These are phyloP conservation scores for Trididemnum miniatum DNA, from an alignment of 23 tunicate species.

Conservation along the genomic window DNA sequence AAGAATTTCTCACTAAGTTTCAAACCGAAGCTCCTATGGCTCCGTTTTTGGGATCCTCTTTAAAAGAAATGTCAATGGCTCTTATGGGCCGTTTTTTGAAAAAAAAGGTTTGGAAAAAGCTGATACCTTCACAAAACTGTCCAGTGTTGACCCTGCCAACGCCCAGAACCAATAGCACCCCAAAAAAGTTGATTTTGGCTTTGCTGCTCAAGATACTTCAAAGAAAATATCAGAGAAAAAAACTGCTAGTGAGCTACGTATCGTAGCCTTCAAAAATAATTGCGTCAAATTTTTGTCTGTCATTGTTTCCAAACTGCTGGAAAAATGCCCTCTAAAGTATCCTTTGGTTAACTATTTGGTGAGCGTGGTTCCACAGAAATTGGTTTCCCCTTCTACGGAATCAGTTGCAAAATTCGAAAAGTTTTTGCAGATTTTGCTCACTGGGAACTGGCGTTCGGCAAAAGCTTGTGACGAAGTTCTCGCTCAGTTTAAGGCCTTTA, in stretches of 20 bases:
- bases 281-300: background rate
- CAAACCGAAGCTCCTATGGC: background rate
- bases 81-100: background rate
- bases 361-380: constrained; percentile 6
- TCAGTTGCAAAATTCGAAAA: background rate
- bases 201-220: background rate
- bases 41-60: background rate
- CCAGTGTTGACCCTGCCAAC: constrained; percentile 4
- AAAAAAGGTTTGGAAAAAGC: constrained; percentile 2
- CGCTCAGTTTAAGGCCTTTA: constrained; percentile 3
- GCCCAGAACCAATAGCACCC: background rate
- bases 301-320: background rate
- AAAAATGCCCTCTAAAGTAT: background rate
- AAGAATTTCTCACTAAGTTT: constrained; percentile 15
- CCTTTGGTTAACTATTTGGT: background rate
- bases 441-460: constrained; percentile 12
- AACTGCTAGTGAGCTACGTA: constrained; percentile 12
- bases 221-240: constrained; percentile 6
- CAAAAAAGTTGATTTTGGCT: background rate
- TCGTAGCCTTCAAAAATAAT: background rate
- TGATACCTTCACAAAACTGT: background rate
- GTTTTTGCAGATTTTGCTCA: background rate
- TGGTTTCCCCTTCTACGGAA: background rate
- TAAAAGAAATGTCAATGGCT: background rate
- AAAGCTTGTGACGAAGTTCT: constrained; percentile 7